Base-by-base conservation (phyloP, 1,140 invertebrate species). In the Macrotrachela quadricornifera region DNA sequence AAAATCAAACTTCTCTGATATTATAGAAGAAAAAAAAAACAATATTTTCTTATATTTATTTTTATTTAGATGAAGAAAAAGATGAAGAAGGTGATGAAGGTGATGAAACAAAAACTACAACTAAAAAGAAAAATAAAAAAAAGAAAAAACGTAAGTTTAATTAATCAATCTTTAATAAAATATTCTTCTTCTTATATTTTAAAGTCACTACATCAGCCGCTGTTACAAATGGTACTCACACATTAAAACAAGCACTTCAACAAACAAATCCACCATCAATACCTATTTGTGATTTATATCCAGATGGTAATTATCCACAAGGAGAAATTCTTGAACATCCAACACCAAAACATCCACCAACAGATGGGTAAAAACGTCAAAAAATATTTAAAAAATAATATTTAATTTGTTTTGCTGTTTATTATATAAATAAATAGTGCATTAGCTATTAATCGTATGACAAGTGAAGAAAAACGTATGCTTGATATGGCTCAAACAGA, bases 251-350 rank as follows among this genome's bases (percentile, higher is more conserved):
- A 54, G 60, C 50, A 36, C 18, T 44, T 4, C 73, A 72, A 41
- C 82, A 86, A 69, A 85, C 83, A 12, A 75, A 79, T 68, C 85
- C 86, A 15, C 85, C 88, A 12, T 76, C 80, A 15, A 77, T 92
- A 60, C 80, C 90, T 0, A 81, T 95, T 58, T 72, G 76, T 1
- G 80, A 88, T 51, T 71, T 91, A 6, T 95, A 78, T 63, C 77
- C 83, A 8, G 78, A 86, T 73, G 82, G 80, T 67, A 75, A 77
- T 57, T 74, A 60, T 60, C 73, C 73, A 16, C 62, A 67, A 51
- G 73, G 74, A 43, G 63, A 75, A 62, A 65, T 71, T 44, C 60
- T 65, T 53, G 65, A 71, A 48, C 69, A 73, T 57, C 63, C 65
- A 36, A 58, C 57, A 39, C 54, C 58, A 42, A 54, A 61, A 53